Percentiles rank a stretch among this genome's conserved stretches.
Conservation (phyloP, 2,113 vertebrate genomes). For the Elgaria multicarinata region DNA sequence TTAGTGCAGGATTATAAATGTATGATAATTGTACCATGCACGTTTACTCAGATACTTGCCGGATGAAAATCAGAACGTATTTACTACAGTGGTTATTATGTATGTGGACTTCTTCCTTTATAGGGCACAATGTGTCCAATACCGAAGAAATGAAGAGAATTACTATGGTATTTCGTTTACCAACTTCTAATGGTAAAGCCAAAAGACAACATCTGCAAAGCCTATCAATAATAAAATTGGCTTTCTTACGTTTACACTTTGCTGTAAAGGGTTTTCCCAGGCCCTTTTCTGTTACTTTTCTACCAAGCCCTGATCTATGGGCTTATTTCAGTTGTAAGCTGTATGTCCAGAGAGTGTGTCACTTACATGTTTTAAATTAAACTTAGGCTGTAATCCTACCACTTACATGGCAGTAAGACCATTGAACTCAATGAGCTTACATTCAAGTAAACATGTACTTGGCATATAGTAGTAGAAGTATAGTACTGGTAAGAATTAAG, state of each 20-base stretch:
- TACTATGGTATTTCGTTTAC: background rate
- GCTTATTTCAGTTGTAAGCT: background rate
- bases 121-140: background rate
- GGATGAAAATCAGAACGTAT: background rate
- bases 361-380: background rate
- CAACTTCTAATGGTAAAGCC: background rate
- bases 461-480: too few relatives aligned
- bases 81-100: background rate
- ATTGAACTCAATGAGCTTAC: background rate
- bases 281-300: background rate
- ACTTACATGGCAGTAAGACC: background rate
- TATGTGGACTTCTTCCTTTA: background rate
- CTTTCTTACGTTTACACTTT: constrained; percentile 52
- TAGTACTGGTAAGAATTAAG: background rate
- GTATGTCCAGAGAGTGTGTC: background rate
- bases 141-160: background rate
- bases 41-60: background rate
- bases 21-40: background rate
- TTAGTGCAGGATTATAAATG: background rate
- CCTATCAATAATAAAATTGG: constrained; percentile 58
- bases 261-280: background rate
- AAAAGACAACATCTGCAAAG: constrained; percentile 58
- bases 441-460: background rate
- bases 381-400: background rate
- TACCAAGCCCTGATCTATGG: background rate